Evolutionary conservation across 2,113 vertebrate species (phyloP), one percentile per base, ranked within the genome.

Genomic region (Nycticryphes semicollaris): DNA sequence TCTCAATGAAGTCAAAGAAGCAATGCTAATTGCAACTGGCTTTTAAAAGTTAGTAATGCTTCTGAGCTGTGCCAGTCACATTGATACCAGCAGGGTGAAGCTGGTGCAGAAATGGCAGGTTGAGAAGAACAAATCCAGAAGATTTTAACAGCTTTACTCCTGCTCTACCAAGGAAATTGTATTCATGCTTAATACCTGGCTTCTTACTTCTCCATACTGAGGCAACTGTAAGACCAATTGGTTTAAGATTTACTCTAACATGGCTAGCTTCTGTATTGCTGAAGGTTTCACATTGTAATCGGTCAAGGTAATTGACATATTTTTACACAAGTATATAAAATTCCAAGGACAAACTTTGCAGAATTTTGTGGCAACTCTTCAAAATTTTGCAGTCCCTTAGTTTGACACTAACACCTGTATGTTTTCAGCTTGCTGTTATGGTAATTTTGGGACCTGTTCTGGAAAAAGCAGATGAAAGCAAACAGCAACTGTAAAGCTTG

Each of bases 391-490:
- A 3, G 48, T 78, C 60, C 48, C 1, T 0, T 24, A 84, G 64
- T 77, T 87, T 67, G 25, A 70, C 43, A 33, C 12, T 41, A 73
- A 76, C 37, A 59, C 27, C 48, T 79, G 12, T 11, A 51, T 22
- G 43, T 87, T 95, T 76, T 87, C 73, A 64, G n/a, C 47, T 83
- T 83, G 27, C 33, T 79, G 8, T 68, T 0, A 1, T 30, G 33
- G 39, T 56, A 72, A 56, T 82, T 87, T 25, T 72, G 69, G 54
- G 75, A 73, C 35, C 41, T 90, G 47, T 66, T 93, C 57, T 67
- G 67, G 92, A 91, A 70, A 73, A 57, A 89, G 51, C 28, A 87
- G 53, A 92, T 87, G 74, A 93, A 87, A 81, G 73, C 86, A 90
- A 95, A 79, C 45, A 92, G 80, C 62, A 91, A 7, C 50, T 70